Base-by-base conservation (phyloP, 2,888 invertebrate species). In the Helobdella robusta region DNA sequence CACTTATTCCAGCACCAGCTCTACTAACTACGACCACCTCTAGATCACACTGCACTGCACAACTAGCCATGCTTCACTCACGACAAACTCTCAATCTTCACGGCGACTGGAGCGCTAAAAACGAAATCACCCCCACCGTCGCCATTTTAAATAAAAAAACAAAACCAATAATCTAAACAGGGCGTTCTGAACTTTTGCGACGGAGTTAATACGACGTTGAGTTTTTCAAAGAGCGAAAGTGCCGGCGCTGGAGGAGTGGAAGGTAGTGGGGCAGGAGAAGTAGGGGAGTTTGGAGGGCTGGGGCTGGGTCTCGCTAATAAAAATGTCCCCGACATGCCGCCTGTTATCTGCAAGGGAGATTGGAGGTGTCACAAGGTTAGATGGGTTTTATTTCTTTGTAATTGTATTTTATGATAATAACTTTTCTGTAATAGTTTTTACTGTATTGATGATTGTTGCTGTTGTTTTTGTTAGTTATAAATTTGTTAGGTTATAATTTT, bases 341-440 rank as follows among this genome's bases (percentile, higher is more conserved):
- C 46, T 3, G 48, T 44, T 6, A 6, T 59, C 23, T 59, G n/a
- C 20, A 65, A 59, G 36, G 59, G 59, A 2, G 65, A 65, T 20
- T 65, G 65, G 65, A 65, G 50, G 48, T 65, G 65, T 20, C 20
- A 20, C 30, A 65, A 65, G 65, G 65, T 65, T 18, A 54, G 64
- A 23, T 54, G 23, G 15, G n/a, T 4, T 15, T 60, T 36, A 20
- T 23, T 3, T 48, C 30, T 46, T 5, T 58, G 5, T 58, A 32
- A 15, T 44, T 52, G 34, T n/a, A 1, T 63, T 52, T 32, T 56
- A 6, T 30, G 5, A n/a, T n/a, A n/a, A n/a, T n/a, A n/a, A n/a
- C n/a, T n/a, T n/a, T n/a, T n/a, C n/a, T 11, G n/a, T 40, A 15
- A 40, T 40, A 40, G n/a, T 15, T 40, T 40, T 40, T 40, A 40